Evolutionary conservation across 2,113 vertebrate genomes (phyloP).

Genomic region (Chamaea fasciata): DNA sequence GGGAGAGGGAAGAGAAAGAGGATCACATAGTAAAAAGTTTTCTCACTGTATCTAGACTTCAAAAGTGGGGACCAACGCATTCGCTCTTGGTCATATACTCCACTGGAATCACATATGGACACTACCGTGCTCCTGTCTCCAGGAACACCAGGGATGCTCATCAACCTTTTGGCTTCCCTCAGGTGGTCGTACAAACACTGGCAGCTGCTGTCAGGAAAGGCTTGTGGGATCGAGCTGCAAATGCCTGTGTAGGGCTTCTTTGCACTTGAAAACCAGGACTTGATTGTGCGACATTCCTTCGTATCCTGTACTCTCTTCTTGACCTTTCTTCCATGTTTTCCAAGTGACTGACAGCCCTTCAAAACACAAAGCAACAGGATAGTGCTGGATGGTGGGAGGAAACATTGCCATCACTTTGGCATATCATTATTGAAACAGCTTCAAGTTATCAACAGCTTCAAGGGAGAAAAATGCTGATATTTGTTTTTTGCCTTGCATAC

Average conservation of each 20-base stretch:
- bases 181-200: not conserved
- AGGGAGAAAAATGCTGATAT: constrained; percentile 52
- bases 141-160: not conserved
- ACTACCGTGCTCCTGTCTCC: not conserved
- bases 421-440: constrained; percentile 77
- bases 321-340: constrained; percentile 60
- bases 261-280: not conserved
- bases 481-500: constrained; percentile 62
- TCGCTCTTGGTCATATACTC: not conserved
- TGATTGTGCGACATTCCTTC: constrained; percentile 1
- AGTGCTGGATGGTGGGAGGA: constrained; percentile 30
- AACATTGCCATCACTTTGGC: constrained; percentile 51
- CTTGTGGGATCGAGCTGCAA: not conserved
- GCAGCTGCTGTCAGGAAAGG: not conserved
- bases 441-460: constrained; percentile 61
- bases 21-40: not conserved
- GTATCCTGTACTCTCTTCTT: constrained; percentile 60
- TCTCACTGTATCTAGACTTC: not conserved
- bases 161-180: not conserved
- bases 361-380: constrained; percentile 58
- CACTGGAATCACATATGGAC: fast-evolving
- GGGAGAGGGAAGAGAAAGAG: not conserved
- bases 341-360: constrained; percentile 23
- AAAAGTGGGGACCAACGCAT: not conserved
- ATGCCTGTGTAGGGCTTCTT: not conserved